Evolutionary conservation across 2,797 vertebrate genomes (phyloP).

Genomic region (Premnoplex brunnescens): DNA sequence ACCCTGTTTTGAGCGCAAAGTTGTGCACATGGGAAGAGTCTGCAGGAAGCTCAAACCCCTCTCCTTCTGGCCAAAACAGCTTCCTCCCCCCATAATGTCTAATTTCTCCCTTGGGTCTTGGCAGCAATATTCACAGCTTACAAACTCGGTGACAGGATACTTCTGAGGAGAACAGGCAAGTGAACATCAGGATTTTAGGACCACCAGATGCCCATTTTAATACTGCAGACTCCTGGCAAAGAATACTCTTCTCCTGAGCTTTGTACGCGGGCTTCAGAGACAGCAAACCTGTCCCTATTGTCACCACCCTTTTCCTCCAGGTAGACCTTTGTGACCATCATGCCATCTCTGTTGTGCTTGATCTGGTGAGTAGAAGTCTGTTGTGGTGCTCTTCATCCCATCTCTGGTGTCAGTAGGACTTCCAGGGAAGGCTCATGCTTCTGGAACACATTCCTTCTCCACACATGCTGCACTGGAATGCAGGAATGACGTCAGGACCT

Average conservation of each 20-base stretch:
- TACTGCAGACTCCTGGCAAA: not conserved
- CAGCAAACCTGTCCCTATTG: not conserved
- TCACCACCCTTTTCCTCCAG: not conserved
- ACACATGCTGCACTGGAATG: not conserved
- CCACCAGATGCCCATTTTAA: not conserved
- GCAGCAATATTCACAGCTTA: not conserved
- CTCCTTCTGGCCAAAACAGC: not conserved
- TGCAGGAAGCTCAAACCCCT: not conserved
- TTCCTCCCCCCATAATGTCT: not conserved
- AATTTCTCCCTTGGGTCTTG: not conserved
- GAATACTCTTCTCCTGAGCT: not conserved
- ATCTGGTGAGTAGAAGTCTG: not conserved
- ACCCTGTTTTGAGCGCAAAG: not conserved
- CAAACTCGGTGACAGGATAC: not conserved
- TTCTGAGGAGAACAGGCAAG: not conserved
- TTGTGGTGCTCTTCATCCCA: not conserved
- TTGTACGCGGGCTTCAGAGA: not conserved
- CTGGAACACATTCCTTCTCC: not conserved
- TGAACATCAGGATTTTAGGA: not conserved
- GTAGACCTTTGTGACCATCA: not conserved
- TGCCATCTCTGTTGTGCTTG: not conserved
- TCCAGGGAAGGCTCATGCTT: not conserved
- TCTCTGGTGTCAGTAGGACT: not conserved
- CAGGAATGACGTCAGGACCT: not conserved
- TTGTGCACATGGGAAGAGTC: not conserved